Conservation (phyloP, 2,797 vertebrate species). For the Syngnathus rostellatus region DNA sequence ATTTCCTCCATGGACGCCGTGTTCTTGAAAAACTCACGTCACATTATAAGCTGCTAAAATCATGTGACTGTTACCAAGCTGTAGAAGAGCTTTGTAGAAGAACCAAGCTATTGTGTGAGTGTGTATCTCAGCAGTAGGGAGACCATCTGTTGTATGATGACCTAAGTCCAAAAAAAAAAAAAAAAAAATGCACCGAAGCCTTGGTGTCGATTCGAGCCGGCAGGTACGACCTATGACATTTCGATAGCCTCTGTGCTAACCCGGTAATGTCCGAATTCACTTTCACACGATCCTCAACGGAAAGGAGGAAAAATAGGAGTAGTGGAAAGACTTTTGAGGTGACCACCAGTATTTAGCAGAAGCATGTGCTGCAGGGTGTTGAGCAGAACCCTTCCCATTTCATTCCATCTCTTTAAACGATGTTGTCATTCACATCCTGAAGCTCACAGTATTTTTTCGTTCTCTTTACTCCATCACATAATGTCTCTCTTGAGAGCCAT, state of each 20-base stretch:
- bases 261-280: too few relatives aligned
- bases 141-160: conserved; percentile 63
- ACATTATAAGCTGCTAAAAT: neutral
- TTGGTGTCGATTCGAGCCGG: conserved; percentile 27
- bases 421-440: conserved; percentile 40
- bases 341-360: conserved; percentile 27
- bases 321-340: conserved; percentile 23
- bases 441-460: conserved; percentile 24
- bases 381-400: neutral
- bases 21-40: neutral
- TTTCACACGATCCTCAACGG: conserved; percentile 12
- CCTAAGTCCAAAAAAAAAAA: conserved; percentile 49
- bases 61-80: conserved; percentile 1
- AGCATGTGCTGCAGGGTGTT: conserved; percentile 20
- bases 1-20: neutral
- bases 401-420: conserved; percentile 39
- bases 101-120: conserved; percentile 1
- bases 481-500: neutral
- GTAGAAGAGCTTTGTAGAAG: neutral
- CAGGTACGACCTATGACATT: neutral
- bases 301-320: conserved; percentile 17
- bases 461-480: conserved; percentile 1
- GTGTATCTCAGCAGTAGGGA: conserved; percentile 50
- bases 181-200: conserved; percentile 23
- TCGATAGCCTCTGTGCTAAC: neutral